Percentiles rank a stretch among this genome's conserved stretches.
Evolutionary conservation across 2,113 vertebrate genomes (phyloP).

Genomic region (Motacilla tschutschensis): DNA sequence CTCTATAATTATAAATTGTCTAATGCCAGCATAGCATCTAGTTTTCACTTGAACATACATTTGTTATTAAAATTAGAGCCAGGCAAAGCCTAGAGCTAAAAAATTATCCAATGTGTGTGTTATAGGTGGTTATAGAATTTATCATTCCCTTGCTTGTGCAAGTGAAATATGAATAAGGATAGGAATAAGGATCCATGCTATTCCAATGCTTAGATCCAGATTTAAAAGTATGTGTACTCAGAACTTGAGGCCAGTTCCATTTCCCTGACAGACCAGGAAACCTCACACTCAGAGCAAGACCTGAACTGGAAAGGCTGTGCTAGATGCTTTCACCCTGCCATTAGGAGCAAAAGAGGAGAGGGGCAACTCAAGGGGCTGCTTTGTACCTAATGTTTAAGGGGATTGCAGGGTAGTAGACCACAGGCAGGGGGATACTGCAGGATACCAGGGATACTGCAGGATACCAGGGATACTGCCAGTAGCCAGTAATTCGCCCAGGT

Average conservation of each 20-base stretch:
- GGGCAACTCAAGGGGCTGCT: background rate
- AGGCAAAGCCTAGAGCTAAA: background rate
- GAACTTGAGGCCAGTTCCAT: background rate
- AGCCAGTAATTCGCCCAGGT: background rate
- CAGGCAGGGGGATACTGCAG: fast-evolving
- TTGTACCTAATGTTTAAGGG: background rate
- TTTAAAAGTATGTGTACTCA: background rate
- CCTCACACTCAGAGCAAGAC: background rate
- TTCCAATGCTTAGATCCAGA: background rate
- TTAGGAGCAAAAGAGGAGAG: background rate
- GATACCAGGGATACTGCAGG: background rate
- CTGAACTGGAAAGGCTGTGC: background rate
- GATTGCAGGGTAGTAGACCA: background rate
- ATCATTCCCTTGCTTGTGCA: background rate
- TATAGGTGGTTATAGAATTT: background rate
- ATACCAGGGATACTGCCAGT: background rate
- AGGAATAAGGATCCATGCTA: background rate
- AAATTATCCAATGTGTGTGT: background rate
- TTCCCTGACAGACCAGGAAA: background rate
- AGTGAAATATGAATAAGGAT: background rate
- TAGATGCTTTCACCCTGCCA: background rate
- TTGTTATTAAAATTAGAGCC: background rate
- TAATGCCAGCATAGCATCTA: background rate
- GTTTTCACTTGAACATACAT: background rate
- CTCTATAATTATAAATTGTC: background rate